These are phyloP conservation scores for Limosa lapponica DNA, from an alignment of 2,797 vertebrate species.

Conservation along the genomic window DNA sequence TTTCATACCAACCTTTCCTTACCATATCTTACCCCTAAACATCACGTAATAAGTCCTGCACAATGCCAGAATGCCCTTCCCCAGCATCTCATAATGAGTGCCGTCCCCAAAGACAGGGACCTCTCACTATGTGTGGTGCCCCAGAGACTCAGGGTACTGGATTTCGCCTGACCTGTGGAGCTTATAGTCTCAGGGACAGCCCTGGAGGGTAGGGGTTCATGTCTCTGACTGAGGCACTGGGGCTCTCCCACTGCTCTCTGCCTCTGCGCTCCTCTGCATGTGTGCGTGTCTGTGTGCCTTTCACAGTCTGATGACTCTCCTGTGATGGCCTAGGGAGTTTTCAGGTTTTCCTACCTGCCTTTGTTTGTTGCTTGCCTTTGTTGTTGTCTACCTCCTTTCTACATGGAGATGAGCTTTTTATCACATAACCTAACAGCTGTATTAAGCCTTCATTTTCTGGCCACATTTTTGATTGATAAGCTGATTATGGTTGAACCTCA, in stretches of 20 bases:
- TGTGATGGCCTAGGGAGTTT: background rate
- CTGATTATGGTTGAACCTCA: background rate
- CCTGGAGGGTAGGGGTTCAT: accelerated
- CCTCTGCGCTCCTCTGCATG: accelerated
- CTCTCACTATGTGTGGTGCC: background rate
- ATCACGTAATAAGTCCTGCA: background rate
- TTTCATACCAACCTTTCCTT: background rate
- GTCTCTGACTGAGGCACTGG: background rate
- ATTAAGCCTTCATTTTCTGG: background rate
- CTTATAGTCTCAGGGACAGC: background rate
- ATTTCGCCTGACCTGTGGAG: background rate
- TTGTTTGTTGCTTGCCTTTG: background rate
- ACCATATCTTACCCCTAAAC: background rate
- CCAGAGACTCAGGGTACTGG: accelerated
- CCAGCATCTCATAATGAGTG: background rate
- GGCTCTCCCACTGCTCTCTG: background rate
- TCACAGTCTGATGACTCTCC: background rate
- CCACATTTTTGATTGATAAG: background rate
- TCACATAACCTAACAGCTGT: background rate
- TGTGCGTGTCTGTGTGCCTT: accelerated
- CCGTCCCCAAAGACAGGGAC: background rate
- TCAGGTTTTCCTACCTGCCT: background rate
- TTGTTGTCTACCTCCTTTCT: background rate
- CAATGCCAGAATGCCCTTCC: background rate
- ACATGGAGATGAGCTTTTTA: background rate